These are phyloP conservation scores for Empis stercorea DNA, from an alignment of 2,888 invertebrate species.

Conservation along the genomic window DNA sequence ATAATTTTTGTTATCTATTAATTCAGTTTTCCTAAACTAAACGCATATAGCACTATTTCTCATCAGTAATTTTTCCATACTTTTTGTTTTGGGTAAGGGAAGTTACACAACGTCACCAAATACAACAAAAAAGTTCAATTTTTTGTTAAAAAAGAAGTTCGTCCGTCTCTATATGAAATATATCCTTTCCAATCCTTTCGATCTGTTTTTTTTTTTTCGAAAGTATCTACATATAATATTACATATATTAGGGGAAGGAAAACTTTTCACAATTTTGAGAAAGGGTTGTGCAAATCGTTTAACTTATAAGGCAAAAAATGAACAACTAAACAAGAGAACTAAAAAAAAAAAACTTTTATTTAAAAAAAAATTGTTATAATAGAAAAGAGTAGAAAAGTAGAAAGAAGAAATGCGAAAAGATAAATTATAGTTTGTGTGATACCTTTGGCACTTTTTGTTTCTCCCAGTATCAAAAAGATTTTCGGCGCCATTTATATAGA, in stretches of 20 bases:
- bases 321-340: background rate
- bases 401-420: no score
- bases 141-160: background rate
- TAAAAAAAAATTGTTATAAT: background rate
- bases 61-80: no score
- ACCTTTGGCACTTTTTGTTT: slow-evolving; percentile 22
- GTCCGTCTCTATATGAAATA: no score
- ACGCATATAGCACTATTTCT: no score
- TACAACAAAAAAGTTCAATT: no score
- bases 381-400: background rate
- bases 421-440: slow-evolving; percentile 22
- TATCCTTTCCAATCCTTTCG: no score
- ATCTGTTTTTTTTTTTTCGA: background rate
- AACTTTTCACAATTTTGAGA: slow-evolving; percentile 16
- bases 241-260: slow-evolving; percentile 12
- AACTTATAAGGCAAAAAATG: background rate
- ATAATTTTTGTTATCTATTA: no score
- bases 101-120: no score
- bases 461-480: slow-evolving; percentile 17
- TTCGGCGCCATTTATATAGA: slow-evolving; percentile 18
- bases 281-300: slow-evolving; percentile 1
- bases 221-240: background rate
- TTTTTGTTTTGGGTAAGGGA: no score
- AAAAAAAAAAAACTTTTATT: background rate
- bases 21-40: no score